A percentile compares a stretch with the other conserved stretches of the same genome.
Evolutionary conservation across 2,797 vertebrate species (phyloP).

Genomic region (Jordanella pulchra): DNA sequence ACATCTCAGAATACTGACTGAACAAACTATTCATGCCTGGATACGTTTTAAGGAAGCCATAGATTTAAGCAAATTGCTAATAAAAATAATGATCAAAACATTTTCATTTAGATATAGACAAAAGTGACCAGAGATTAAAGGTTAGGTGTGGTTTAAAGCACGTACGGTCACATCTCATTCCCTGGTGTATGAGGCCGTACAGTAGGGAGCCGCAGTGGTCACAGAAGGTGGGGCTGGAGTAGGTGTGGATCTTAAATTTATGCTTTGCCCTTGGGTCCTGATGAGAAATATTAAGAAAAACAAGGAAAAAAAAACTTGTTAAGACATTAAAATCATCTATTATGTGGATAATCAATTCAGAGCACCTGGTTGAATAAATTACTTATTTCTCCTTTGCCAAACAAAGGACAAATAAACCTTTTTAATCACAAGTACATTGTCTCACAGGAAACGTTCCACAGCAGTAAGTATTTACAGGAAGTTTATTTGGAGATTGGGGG

Average conservation of each 20-base stretch:
- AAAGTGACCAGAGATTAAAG: neutral
- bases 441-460: conserved; percentile 5
- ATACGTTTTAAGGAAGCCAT: neutral
- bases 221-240: conserved; percentile 98
- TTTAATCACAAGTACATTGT: conserved; percentile 2
- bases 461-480: conserved; percentile 9
- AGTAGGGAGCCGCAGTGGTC: conserved; percentile 96
- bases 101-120: neutral
- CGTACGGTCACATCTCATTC: conserved; percentile 84
- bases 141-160: conserved; percentile 14
- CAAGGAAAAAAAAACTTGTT: neutral
- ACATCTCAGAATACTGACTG: neutral
- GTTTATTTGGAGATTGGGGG: neutral
- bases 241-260: conserved; percentile 96
- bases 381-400: no score
- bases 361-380: neutral
- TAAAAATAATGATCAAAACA: neutral
- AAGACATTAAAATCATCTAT: neutral
- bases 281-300: conserved; percentile 2
- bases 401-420: neutral
- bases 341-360: neutral
- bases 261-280: conserved; percentile 95
- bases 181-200: conserved; percentile 91
- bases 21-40: neutral
- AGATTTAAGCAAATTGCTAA: neutral